Base-by-base conservation (phyloP, 1,140 invertebrate genomes). In the Drosophila sulfurigaster region DNA sequence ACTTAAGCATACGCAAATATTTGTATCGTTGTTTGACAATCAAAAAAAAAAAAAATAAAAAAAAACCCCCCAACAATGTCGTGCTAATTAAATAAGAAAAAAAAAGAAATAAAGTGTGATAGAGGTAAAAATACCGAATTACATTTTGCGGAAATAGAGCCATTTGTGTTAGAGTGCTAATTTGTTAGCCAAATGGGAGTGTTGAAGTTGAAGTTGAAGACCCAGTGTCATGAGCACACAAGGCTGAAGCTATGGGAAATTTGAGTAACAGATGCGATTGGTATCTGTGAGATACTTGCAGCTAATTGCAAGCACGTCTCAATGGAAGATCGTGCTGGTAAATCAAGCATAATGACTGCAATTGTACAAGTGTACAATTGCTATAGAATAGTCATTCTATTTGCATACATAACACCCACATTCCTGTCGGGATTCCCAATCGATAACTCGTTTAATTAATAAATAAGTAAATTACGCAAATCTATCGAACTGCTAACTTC, bases 131-230 rank as follows among this genome's bases (percentile, higher is more conserved):
- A 59, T 71, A 58, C 68, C 49, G 41, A 86, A 88, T 88, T 83
- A 88, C 77, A 88, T 66, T 78, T 78, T 74, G 73, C 83, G 83
- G 80, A 88, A 87, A 87, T 87, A 78, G 80, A 87, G 80, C 77
- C 72, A 80, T 87, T 87, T 70, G 83, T 80, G 59, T 43, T 25
- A 51, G 49, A 56, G 52, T 78, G 83, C 59, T 87, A 87, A 87
- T 88, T 87, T 63, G 38, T 20, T 76, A 30, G 28, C 54, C 78
- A 83, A 88, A 82, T 64, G 63, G 63, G 28, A 35, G 25, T 16
- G 28, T 28, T 11, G 30, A 20, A 32, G 28, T 16, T 11, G 16
- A 20, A 32, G 35, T 30, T 13, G 48, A 32, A 43, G 49, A 28
- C 20, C 64, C 28, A 20, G 56, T 58, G n/a, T 7, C 13, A 15